These are phyloP conservation scores for Sphenopsis melanotis DNA, from an alignment of 2,797 vertebrate genomes.

Conservation along the genomic window DNA sequence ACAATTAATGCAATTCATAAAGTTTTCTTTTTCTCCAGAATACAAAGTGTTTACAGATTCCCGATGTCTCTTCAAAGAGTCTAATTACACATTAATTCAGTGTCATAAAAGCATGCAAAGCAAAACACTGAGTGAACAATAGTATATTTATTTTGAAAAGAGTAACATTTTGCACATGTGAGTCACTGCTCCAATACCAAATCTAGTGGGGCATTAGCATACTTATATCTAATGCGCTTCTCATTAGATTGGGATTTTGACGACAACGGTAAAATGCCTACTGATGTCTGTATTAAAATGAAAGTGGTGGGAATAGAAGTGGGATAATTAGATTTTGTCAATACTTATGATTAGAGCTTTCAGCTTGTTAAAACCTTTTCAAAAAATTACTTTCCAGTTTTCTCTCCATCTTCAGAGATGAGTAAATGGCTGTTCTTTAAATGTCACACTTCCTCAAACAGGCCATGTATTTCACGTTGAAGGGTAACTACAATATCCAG, in stretches of 20 bases:
- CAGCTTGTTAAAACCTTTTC: not conserved
- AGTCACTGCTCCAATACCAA: not conserved
- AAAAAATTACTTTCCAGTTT: not conserved
- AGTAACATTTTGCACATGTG: not conserved
- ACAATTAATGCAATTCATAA: not conserved
- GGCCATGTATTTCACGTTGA: not conserved
- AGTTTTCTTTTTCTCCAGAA: not conserved
- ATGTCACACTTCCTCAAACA: not conserved
- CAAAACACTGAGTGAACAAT: not conserved
- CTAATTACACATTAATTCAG: not conserved
- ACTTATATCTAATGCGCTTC: not conserved
- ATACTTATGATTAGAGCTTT: not conserved
- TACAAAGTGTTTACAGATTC: not conserved
- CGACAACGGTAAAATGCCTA: not conserved
- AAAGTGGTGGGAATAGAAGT: not conserved
- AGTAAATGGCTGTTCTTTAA: not conserved
- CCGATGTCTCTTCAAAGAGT: not conserved
- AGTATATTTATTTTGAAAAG: not conserved
- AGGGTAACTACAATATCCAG: not conserved
- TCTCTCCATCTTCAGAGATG: not conserved
- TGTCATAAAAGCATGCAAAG: not conserved
- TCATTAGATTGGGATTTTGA: not conserved
- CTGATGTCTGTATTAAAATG: not conserved
- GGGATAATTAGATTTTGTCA: not conserved
- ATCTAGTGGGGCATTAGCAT: not conserved